Evolutionary conservation across 2,797 vertebrate species (phyloP), one percentile per base, ranked within the genome.

Genomic region (Gadopsis bispinosus): DNA sequence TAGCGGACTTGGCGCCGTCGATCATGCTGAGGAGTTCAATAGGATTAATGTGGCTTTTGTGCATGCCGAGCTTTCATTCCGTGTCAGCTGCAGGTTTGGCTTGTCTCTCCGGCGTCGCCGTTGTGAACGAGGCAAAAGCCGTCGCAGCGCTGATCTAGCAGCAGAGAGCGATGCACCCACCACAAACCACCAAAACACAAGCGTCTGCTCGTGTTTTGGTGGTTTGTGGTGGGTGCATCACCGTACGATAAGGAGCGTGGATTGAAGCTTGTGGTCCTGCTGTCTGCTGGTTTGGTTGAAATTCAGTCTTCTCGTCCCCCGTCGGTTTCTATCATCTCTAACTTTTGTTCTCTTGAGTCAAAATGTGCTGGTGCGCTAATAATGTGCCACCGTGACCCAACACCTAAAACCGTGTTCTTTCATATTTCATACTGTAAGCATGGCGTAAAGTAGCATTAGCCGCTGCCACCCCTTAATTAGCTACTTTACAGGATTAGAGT

Each of bases 41-140:
- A 53, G 83, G 91, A 88, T 92, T 90, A 90, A 86, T 89, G 66
- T 78, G 86, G 75, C 81, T 91, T 93, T 91, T 86, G 77, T 87
- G 68, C 78, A 63, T 75, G 83, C 83, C 83, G 87, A 90, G 89
- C 80, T 84, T 90, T 89, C 65, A 73, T 90, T 87, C 80, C 86
- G 89, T 88, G 68, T 69, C 78, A 26, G 78, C 70, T 91, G 81
- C 89, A 91, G 86, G 79, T 86, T 88, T 80, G 73, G 47, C 76
- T 90, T 76, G 80, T 86, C 67, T 83, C 53, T 69, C 33, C 55
- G 59, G 70, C 33, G n/a, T 68, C 50, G 82, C 76, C 43, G 47
- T 81, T 11, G 39, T 31, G 20, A 60, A 70, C 74, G 55, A 85
- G 69, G 63, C 19, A 19, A 19, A 64, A 31, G 47, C 66, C 13